Evolutionary conservation across 2,888 invertebrate species (phyloP), one percentile per base, ranked within the genome.

Genomic region (Cosmopolites sordidus): DNA sequence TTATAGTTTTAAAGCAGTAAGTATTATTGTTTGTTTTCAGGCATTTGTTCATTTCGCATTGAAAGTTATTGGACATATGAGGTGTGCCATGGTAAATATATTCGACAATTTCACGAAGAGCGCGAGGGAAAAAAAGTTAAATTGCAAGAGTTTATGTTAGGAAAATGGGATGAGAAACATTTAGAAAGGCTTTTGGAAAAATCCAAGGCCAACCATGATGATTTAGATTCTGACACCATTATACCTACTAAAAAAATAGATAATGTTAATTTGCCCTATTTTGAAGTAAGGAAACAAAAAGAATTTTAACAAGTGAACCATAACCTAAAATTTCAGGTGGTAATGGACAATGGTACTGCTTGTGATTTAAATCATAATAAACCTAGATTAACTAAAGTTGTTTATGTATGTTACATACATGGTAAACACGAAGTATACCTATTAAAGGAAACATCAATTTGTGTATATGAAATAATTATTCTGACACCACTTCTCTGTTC

Each of bases 11-110:
- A 18, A 9, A 43, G 4, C 8, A 15, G 5, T 43, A 22, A 22
- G 2, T 22, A 33, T 33, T 33, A 16, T 40, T 15, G 27, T 43
- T 43, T 17, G 16, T 33, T 33, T 6, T 33, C 22, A 55, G 51
- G 51, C 4, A 53, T 48, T 5, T 59, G 59, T 22, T 57, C 59
- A 9, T 92, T 89, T 66, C 80, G 91, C 58, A 75, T 92, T 44
- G 94, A 93, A 69, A 85, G 87, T 1, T 97, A 94, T 69, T 97
- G 97, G 97, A 92, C 92, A 0, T 97, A 97, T 71, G 95, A 97
- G 74, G 82, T 97, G 22, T 97, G 97, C 66, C 97, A 97, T 73
- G 96, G 96, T 0, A 80, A 83, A 62, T 89, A 87, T 71, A 83
- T 98, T 2, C 80, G 92, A 17, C 98, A 99, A 71, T 99, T 92